Evolutionary conservation across 2,888 invertebrate species (phyloP).

Genomic region (Cataglyphis rosenhaueri): DNA sequence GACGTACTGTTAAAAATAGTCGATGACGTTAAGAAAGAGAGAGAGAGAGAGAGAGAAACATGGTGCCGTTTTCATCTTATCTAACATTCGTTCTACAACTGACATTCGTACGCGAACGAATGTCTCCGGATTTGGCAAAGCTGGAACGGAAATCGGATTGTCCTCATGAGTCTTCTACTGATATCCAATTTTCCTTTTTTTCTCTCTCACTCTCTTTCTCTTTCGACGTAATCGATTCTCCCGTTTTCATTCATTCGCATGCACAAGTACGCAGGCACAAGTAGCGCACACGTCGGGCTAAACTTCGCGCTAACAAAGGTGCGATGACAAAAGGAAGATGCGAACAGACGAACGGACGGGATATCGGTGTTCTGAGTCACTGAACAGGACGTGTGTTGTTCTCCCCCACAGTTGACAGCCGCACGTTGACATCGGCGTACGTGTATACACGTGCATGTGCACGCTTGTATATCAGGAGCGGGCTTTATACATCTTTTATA

Average conservation of each 20-base stretch:
- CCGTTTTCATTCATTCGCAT: conserved; percentile 52
- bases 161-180: conserved; percentile 23
- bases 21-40: not conserved
- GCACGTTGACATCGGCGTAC: conserved; percentile 45
- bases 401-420: conserved; percentile 46
- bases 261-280: conserved; percentile 37
- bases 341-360: conserved; percentile 64
- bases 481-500: not conserved
- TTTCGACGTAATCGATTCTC: conserved; percentile 45
- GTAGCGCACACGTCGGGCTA: conserved; percentile 59
- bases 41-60: not conserved
- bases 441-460: conserved; percentile 10
- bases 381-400: conserved; percentile 71
- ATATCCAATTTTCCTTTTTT: conserved; percentile 32
- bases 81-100: not conserved
- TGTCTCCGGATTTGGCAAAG: conserved; percentile 35
- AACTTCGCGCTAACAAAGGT: conserved; percentile 65
- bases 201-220: conserved; percentile 37
- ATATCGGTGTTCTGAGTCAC: conserved; percentile 74
- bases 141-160: conserved; percentile 56
- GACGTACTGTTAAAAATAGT: conserved; percentile 34
- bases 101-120: not conserved
- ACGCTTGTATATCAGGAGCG: conserved; percentile 9
- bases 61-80: not conserved
- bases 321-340: conserved; percentile 64